A percentile compares a stretch with the other conserved stretches of the same genome.
Evolutionary conservation across 2,797 vertebrate species (phyloP).

Genomic region (Ptychobarbus kaznakovi): DNA sequence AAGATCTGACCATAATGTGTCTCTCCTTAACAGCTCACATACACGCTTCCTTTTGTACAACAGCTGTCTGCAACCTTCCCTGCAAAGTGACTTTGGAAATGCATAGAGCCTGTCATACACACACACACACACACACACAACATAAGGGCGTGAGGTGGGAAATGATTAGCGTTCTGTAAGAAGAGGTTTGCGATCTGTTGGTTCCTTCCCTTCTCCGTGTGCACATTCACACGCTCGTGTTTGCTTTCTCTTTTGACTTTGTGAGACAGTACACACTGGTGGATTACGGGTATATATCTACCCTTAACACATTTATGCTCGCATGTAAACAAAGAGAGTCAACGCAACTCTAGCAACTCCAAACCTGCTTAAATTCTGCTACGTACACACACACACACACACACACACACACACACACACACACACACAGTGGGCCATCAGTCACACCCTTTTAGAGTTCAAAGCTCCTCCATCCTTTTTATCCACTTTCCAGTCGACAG

Average conservation of each 20-base stretch:
- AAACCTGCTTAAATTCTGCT: conserved; percentile 26
- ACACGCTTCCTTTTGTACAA: conserved; percentile 9
- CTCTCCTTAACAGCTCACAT: background rate
- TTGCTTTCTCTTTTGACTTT: conserved; percentile 39
- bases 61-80: conserved; percentile 31
- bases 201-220: conserved; percentile 27
- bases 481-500: conserved; percentile 56
- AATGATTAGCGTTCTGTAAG: conserved; percentile 25
- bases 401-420: conserved; percentile 29
- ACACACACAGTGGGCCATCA: conserved; percentile 44
- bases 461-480: conserved; percentile 50
- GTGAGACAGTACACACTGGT: conserved; percentile 23
- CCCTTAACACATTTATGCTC: conserved; percentile 37
- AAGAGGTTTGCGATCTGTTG: conserved; percentile 40
- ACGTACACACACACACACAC: conserved; percentile 1
- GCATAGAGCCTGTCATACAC: conserved; percentile 16
- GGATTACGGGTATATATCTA: conserved; percentile 52
- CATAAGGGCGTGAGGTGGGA: conserved; percentile 16
- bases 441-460: conserved; percentile 52
- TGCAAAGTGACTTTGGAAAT: conserved; percentile 36
- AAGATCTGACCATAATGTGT: conserved; percentile 18
- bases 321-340: conserved; percentile 26
- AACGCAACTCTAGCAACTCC: conserved; percentile 8
- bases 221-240: conserved; percentile 28
- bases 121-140: background rate